A percentile compares a stretch with the other conserved stretches of the same genome.
phyloP scores from a whole-genome alignment of 2,113 vertebrate genomes.

The Lepisosteus oculatus region DNA sequence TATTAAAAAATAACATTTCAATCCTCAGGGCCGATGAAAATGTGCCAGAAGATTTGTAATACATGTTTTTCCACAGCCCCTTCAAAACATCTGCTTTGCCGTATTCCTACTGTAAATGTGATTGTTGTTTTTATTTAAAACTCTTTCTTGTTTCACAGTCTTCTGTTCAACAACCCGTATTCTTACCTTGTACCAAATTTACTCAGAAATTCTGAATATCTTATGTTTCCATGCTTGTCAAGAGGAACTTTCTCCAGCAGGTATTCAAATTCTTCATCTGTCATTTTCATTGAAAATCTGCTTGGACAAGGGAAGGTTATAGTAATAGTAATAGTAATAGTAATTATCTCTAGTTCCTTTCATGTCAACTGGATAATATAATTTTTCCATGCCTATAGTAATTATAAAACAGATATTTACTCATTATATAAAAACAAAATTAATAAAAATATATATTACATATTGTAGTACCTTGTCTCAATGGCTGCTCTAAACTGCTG shows the following conservation, averaged over 20 bases:
- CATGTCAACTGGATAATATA: not conserved
- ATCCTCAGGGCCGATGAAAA: too few relatives aligned
- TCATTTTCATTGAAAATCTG: conserved; percentile 19
- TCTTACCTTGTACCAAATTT: conserved; percentile 29
- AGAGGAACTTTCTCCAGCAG: conserved; percentile 22
- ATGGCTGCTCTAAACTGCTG: conserved; percentile 8
- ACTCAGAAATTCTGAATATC: conserved; percentile 32
- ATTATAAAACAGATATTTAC: not conserved
- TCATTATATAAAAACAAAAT: not conserved
- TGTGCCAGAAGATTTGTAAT: too few relatives aligned
- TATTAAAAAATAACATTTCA: too few relatives aligned
- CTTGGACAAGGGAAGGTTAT: not conserved
- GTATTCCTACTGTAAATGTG: too few relatives aligned
- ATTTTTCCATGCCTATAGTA: not conserved
- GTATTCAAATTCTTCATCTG: conserved; percentile 26
- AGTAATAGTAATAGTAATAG: not conserved
- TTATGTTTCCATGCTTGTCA: conserved; percentile 24
- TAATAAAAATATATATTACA: not conserved
- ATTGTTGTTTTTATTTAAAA: too few relatives aligned
- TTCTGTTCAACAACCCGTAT: too few relatives aligned
- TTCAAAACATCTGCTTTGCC: too few relatives aligned
- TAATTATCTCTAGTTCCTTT: not conserved
- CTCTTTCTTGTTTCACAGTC: too few relatives aligned
- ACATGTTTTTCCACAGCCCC: too few relatives aligned
- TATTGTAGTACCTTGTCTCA: conserved; percentile 14